Evolutionary conservation across 92 coral and sea anemone species (phyloP).

Genomic region (Umimayanthus chanpuru): DNA sequence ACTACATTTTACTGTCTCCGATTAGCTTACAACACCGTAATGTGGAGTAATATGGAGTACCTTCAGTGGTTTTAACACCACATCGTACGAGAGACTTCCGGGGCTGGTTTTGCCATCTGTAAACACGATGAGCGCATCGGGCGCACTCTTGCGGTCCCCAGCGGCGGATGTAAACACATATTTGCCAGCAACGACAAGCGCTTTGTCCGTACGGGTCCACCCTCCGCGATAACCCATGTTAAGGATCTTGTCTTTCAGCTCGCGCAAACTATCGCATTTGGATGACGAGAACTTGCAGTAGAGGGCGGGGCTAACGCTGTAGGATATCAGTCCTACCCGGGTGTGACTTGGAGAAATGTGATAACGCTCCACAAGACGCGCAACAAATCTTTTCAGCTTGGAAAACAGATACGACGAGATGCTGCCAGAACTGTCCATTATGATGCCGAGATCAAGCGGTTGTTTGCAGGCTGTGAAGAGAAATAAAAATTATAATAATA

Average conservation of each 20-base stretch:
- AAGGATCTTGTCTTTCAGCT: conserved; percentile 14
- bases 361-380: conserved; percentile 19
- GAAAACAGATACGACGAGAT: conserved; percentile 1
- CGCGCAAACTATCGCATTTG: background rate
- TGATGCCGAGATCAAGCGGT: conserved; percentile 41
- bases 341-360: conserved; percentile 23
- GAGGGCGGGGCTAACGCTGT: conserved; percentile 19
- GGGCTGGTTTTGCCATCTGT: conserved; percentile 29
- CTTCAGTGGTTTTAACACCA: conserved; percentile 10
- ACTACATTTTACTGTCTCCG: background rate
- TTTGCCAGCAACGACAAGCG: background rate
- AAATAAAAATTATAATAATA: background rate
- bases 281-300: conserved; percentile 40
- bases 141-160: conserved; percentile 27
- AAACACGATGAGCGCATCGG: conserved; percentile 28
- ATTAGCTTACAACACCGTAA: no score
- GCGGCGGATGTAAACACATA: background rate
- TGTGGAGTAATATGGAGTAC: background rate
- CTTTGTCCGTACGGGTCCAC: conserved; percentile 33
- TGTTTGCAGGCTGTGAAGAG: conserved; percentile 20
- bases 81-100: conserved; percentile 16
- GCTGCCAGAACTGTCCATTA: conserved; percentile 43
- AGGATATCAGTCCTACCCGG: conserved; percentile 24
- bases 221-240: conserved; percentile 25
- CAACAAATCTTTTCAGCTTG: conserved; percentile 25